Evolutionary conservation across 2,888 invertebrate species (phyloP).

Genomic region (Cylindroiulus punctatus): DNA sequence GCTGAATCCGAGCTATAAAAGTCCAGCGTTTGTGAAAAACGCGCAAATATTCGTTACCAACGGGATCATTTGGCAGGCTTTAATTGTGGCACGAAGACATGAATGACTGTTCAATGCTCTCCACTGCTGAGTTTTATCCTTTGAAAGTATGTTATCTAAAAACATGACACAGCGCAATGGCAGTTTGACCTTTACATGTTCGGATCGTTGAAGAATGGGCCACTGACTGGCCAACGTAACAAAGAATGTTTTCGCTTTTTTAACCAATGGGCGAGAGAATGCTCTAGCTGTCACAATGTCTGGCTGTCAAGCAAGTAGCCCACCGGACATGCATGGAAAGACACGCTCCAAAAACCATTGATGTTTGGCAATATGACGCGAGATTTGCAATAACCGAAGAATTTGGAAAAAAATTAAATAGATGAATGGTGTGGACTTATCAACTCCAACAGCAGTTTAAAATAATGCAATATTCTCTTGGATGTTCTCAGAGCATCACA

Average conservation of each 20-base stretch:
- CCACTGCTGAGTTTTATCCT: conserved; percentile 43
- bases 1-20: conserved; percentile 31
- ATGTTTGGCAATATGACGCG: not conserved
- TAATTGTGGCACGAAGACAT: conserved; percentile 47
- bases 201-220: conserved; percentile 20
- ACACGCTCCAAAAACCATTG: conserved; percentile 1
- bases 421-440: not conserved
- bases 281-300: conserved; percentile 39
- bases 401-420: not conserved
- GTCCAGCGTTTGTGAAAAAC: conserved; percentile 38
- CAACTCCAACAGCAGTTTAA: too few relatives aligned
- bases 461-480: too few relatives aligned
- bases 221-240: conserved; percentile 2
- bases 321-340: not conserved
- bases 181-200: not conserved
- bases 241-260: conserved; percentile 29
- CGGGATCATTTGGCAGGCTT: conserved; percentile 39
- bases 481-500: too few relatives aligned
- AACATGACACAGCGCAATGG: conserved; percentile 42
- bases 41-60: conserved; percentile 39
- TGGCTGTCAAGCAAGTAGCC: not conserved
- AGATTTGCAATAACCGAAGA: conserved; percentile 18
- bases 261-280: not conserved
- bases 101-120: conserved; percentile 45
- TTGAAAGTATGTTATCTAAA: conserved; percentile 39